These are phyloP conservation scores for Pharmacophagus antenor DNA, from an alignment of 2,888 invertebrate species.

Conservation along the genomic window DNA sequence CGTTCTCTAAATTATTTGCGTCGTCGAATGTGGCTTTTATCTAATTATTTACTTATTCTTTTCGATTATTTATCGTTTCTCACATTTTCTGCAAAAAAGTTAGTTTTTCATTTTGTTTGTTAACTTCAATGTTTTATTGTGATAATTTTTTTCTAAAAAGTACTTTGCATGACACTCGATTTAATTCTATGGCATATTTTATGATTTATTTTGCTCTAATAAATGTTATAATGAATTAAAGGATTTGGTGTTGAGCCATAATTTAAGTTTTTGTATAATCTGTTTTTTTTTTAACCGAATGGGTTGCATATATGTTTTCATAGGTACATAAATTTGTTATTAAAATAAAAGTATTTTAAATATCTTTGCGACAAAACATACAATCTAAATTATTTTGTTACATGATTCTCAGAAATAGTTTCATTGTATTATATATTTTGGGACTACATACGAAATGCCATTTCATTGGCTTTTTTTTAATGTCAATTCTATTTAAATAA, in stretches of 20 bases:
- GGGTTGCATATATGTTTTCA: too few species aligned
- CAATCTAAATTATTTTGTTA: not conserved
- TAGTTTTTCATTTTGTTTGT: not conserved
- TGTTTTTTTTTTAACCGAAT: not conserved
- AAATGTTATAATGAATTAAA: not conserved
- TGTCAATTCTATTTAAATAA: too few species aligned
- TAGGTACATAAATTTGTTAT: too few species aligned
- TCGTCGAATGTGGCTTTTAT: constrained; percentile 13
- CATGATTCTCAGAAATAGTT: not conserved
- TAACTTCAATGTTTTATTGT: not conserved
- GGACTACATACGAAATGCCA: not conserved
- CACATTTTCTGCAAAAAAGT: too few species aligned
- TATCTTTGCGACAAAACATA: not conserved
- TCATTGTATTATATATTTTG: not conserved
- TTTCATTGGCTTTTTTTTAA: not conserved
- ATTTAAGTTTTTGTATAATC: too few species aligned
- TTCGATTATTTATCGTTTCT: not conserved
- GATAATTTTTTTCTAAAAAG: not conserved
- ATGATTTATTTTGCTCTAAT: not conserved
- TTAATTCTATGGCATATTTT: not conserved
- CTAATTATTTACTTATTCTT: not conserved
- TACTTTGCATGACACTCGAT: not conserved
- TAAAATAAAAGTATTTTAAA: not conserved
- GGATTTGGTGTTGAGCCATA: too few species aligned
- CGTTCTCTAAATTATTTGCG: constrained; percentile 50